phyloP scores from a whole-genome alignment of 2,888 invertebrate species.

The Tenthredo scrophulariae region DNA sequence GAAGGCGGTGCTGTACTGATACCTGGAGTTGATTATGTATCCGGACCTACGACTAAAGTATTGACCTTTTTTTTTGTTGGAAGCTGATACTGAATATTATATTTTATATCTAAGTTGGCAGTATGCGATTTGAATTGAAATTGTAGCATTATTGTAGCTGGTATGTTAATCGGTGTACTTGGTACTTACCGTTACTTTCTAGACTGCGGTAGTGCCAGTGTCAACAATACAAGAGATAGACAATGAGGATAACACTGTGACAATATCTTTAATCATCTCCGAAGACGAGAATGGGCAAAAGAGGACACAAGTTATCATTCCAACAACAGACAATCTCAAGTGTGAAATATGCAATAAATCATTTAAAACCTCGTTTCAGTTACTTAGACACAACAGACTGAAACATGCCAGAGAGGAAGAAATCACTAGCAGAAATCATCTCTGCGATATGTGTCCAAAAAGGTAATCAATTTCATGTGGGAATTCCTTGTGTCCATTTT shows the following conservation, averaged over 20 bases:
- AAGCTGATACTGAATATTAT: not conserved
- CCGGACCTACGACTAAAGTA: constrained; percentile 31
- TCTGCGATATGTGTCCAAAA: constrained; percentile 76
- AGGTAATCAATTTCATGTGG: constrained; percentile 64
- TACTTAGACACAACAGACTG: constrained; percentile 75
- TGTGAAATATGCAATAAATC: constrained; percentile 79
- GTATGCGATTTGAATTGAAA: constrained; percentile 18
- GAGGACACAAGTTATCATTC: constrained; percentile 78
- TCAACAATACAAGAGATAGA: constrained; percentile 68
- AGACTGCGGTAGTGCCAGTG: constrained; percentile 63
- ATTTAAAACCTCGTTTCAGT: constrained; percentile 77
- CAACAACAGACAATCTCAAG: constrained; percentile 74
- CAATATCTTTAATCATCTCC: constrained; percentile 77
- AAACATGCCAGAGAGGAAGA: constrained; percentile 77
- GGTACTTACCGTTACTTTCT: constrained; percentile 49
- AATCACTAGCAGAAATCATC: constrained; percentile 75
- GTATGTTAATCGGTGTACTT: constrained; percentile 40
- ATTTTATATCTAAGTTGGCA: not conserved
- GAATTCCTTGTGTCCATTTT: not conserved
- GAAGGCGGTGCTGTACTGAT: constrained; percentile 63
- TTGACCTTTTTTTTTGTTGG: not conserved
- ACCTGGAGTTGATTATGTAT: constrained; percentile 25
- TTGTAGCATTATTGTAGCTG: constrained; percentile 8
- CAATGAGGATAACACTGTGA: constrained; percentile 76
- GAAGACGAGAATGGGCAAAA: constrained; percentile 77